Evolutionary conservation across 2,888 invertebrate species (phyloP).

Genomic region (Diogma glabrata): DNA sequence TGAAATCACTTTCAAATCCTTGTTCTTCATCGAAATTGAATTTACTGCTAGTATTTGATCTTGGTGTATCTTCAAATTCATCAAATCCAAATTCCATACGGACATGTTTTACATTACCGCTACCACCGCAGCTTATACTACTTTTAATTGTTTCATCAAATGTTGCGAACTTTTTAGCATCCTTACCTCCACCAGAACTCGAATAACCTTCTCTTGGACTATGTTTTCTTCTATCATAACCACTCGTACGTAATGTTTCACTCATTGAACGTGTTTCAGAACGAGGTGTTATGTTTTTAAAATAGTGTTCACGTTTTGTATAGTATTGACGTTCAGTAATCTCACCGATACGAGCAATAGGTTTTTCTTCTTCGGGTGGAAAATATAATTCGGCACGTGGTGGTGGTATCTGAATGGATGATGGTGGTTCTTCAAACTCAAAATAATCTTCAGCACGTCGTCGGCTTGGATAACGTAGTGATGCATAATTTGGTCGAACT

Average conservation of each 20-base stretch:
- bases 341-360: neutral
- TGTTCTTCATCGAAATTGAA: constrained; percentile 33
- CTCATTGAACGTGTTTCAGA: constrained; percentile 9
- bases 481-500: constrained; percentile 23
- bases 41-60: constrained; percentile 30
- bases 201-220: constrained; percentile 3
- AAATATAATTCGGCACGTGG: neutral
- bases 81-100: constrained; percentile 26
- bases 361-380: constrained; percentile 6
- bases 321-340: constrained; percentile 12
- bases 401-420: neutral
- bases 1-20: constrained; percentile 37
- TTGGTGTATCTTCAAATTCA: constrained; percentile 31
- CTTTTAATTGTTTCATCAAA: constrained; percentile 3
- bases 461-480: constrained; percentile 21
- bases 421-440: constrained; percentile 23
- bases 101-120: constrained; percentile 13
- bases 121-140: neutral
- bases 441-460: constrained; percentile 35
- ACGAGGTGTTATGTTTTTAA: constrained; percentile 11
- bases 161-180: neutral
- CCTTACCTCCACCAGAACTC: neutral
- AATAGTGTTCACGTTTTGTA: constrained; percentile 5
- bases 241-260: neutral
- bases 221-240: constrained; percentile 5